Conservation (phyloP, 2,797 vertebrate species). For the Phylloscopus collybita region DNA sequence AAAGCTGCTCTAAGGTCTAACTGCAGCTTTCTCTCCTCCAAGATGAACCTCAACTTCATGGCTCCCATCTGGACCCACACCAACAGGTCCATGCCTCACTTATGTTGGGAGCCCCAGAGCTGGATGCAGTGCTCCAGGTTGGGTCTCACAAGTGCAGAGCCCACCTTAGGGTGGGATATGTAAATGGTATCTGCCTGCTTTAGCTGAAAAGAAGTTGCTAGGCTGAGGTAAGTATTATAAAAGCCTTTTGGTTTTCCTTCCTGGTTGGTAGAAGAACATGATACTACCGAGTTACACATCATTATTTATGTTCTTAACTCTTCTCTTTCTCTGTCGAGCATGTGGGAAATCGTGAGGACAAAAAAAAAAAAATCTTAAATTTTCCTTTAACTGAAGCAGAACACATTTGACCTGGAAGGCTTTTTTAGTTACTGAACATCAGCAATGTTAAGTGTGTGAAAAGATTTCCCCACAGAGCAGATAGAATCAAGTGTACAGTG, state of each 20-base stretch:
- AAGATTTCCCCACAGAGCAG: background rate
- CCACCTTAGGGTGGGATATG: no score
- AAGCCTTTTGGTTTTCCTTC: background rate
- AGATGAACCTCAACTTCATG: background rate
- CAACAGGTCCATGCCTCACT: background rate
- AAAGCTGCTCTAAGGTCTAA: background rate
- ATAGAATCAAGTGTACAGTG: background rate
- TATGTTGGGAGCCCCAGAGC: accelerated
- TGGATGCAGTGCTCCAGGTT: background rate
- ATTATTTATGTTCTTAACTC: background rate
- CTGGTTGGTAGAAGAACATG: background rate
- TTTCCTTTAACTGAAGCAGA: background rate
- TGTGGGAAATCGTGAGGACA: background rate
- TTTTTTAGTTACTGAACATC: background rate
- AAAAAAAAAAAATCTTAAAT: background rate
- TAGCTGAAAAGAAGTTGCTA: background rate
- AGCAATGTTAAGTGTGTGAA: background rate
- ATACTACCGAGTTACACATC: background rate
- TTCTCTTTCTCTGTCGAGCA: background rate
- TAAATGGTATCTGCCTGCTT: background rate
- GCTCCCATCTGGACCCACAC: background rate
- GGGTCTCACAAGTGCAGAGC: background rate
- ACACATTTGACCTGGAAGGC: background rate
- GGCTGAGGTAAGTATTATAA: background rate
- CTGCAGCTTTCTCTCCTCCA: background rate